Base-by-base conservation (phyloP, 2,888 invertebrate species). In the Aradus depressus region DNA sequence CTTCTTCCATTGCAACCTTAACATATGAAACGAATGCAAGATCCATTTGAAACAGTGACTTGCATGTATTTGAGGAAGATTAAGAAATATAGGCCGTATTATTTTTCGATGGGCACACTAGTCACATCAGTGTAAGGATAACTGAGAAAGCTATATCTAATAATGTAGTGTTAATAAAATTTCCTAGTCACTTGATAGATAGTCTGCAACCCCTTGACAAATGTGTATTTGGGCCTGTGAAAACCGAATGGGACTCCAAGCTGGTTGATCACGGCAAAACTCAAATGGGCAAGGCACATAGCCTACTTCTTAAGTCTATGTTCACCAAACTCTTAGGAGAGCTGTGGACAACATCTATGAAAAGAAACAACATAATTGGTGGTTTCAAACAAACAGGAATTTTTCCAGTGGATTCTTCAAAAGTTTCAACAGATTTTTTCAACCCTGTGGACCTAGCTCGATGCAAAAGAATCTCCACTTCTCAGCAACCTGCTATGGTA, bases 281-380 rank as follows among this genome's bases (percentile, higher is more conserved):
- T 44, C 42, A 50, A 44, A 39, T 34, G 22, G 25, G 23, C 16
- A 32, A 41, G 42, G 23, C 28, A 19, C 14, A 8, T 23, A 39
- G 12, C 31, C 10, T 41, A 12, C 48, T 28, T 12, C 25, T 10
- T 18, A 53, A 51, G 35, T 12, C 21, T 12, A 23, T 45, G 23
- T 53, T 53, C 45, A 5, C 51, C 12, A 32, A 26, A 10, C 37
- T 54, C 10, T 37, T 54, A 16, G 51, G 51, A 10, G 41, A 54
- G 42, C 47, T 54, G 19, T 54, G 54, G 51, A 21, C 23, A n/a
- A 22, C n/a, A n/a, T n/a, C 50, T 4, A 50, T 50, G 43, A 10
- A 21, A 37, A 44, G 31, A 26, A 34, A 39, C 32, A 51, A 45
- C 21, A 44, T 50, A 16, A 28, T 37, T n/a, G 32, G 21, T 25